Conservation (phyloP, 2,797 vertebrate genomes). For the Cyclura pinguis region DNA sequence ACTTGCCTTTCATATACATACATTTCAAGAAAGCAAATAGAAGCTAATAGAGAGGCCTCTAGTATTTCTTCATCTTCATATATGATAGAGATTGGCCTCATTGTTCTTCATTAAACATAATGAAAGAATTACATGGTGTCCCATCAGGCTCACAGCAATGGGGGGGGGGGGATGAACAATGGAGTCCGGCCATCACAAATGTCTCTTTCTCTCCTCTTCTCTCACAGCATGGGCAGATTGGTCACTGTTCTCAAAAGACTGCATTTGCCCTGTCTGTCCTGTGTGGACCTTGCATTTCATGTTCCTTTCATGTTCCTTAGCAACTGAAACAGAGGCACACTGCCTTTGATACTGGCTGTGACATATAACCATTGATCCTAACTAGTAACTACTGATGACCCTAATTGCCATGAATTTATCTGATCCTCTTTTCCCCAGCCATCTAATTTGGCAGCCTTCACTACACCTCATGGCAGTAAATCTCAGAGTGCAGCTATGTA, state of each 20-base stretch:
- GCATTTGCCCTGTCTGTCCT: too few species aligned
- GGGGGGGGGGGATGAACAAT: background rate
- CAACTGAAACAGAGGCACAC: too few species aligned
- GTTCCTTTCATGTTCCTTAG: too few species aligned
- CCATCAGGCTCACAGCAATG: background rate
- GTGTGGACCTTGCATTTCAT: too few species aligned
- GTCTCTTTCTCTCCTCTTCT: background rate
- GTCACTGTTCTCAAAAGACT: background rate
- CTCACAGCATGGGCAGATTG: background rate
- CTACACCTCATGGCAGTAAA: too few species aligned
- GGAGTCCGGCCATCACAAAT: background rate
- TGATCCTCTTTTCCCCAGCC: too few species aligned
- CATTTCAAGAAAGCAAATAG: slow-evolving; percentile 10
- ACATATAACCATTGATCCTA: too few species aligned
- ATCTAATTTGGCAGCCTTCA: too few species aligned
- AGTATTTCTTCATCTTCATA: background rate
- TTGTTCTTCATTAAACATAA: background rate
- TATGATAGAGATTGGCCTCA: background rate
- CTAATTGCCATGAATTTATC: too few species aligned
- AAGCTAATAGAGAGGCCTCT: background rate
- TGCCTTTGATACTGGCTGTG: too few species aligned
- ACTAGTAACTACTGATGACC: too few species aligned
- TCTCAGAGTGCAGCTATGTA: too few species aligned
- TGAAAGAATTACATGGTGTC: background rate
- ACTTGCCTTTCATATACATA: background rate